Conservation (phyloP, 2,888 invertebrate species). For the Acanthosepion lycidas region DNA sequence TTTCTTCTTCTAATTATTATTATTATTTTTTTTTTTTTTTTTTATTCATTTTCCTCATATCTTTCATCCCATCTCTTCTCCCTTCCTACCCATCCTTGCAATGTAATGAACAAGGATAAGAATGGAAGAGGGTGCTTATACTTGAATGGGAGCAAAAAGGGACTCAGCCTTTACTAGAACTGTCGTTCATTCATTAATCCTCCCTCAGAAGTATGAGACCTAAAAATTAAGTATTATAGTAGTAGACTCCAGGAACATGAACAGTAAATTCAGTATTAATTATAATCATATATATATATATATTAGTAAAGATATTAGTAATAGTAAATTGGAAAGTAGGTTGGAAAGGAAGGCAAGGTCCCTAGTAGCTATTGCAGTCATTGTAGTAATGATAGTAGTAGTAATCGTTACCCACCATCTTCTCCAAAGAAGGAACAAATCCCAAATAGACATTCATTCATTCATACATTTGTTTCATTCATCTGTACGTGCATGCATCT, state of each 20-base stretch:
- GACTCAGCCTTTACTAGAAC: background rate
- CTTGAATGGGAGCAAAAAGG: constrained; percentile 8
- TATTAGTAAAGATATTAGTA: background rate
- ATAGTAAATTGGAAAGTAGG: background rate
- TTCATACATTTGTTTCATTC: constrained; percentile 1
- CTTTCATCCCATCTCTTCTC: background rate
- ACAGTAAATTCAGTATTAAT: background rate
- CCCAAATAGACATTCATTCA: background rate
- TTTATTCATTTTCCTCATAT: background rate
- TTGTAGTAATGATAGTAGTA: background rate
- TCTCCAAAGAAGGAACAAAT: background rate
- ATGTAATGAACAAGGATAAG: background rate
- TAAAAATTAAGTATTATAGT: background rate
- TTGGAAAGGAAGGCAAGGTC: background rate
- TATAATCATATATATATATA: too few species aligned
- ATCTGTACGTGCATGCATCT: background rate
- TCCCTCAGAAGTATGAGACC: background rate
- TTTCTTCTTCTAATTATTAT: background rate
- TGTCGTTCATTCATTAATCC: background rate
- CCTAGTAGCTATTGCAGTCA: background rate
- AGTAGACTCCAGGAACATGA: background rate
- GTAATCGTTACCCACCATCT: background rate
- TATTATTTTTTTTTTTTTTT: background rate
- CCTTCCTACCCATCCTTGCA: background rate
- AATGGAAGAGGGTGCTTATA: background rate